phyloP scores from a whole-genome alignment of 2,888 invertebrate species.

The Dione juno region DNA sequence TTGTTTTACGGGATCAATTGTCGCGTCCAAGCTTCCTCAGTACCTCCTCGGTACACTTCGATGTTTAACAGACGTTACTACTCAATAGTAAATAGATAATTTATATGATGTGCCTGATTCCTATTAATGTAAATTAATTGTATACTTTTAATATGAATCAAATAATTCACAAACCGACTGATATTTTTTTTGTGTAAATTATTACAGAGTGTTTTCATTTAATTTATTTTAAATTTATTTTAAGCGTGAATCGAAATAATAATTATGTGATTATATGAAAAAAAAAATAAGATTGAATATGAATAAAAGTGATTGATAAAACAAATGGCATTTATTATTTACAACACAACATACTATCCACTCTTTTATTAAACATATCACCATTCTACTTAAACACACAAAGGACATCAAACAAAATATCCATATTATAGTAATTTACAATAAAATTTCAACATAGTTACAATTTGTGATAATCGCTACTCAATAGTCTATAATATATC shows the following conservation, averaged over 20 bases:
- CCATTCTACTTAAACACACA: neutral
- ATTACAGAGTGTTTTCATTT: constrained; percentile 80
- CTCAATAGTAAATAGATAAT: constrained; percentile 70
- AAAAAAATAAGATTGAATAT: constrained; percentile 76
- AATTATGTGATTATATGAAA: constrained; percentile 82
- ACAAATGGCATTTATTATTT: constrained; percentile 16
- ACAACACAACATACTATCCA: constrained; percentile 8
- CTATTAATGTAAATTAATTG: constrained; percentile 81
- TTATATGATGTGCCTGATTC: constrained; percentile 81
- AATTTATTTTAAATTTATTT: constrained; percentile 80
- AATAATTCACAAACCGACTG: constrained; percentile 81
- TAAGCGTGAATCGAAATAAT: constrained; percentile 82
- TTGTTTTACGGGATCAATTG: constrained; percentile 69
- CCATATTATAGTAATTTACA: neutral
- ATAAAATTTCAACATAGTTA: neutral
- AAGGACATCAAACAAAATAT: neutral
- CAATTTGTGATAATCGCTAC: neutral
- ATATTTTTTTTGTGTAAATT: constrained; percentile 78
- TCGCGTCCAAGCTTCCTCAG: constrained; percentile 50
- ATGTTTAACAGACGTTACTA: constrained; percentile 60
- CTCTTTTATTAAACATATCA: constrained; percentile 30
- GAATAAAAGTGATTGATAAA: constrained; percentile 73
- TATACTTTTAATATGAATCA: constrained; percentile 78
- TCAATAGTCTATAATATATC: neutral
- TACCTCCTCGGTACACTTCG: constrained; percentile 53